Base-by-base conservation (phyloP, 2,113 vertebrate genomes). In the Acanthisitta chloris region DNA sequence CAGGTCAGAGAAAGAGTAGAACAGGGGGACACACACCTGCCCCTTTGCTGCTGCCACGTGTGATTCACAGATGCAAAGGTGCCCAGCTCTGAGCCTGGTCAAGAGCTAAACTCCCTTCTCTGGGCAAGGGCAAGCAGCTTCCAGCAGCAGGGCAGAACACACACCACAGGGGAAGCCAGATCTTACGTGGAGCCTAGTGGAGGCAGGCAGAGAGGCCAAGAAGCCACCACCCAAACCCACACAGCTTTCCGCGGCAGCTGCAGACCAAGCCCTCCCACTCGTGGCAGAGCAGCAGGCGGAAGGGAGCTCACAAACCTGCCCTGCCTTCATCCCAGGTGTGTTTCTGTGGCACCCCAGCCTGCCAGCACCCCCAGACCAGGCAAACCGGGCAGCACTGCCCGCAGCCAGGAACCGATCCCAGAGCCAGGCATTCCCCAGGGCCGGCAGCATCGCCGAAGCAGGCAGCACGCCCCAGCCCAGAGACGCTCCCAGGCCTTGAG, bases 161-260 rank as follows among this genome's bases (percentile, higher is more conserved):
- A 71, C 57, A 49, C 4, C 14, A 8, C 29, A 2, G 46, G 17
- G 18, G 16, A 67, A 52, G 45, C 21, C 92, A 52, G 54, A 29
- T 24, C 26, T 48, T 9, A 34, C 43, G 46, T 0, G 6, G 34
- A 81, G 72, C 40, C 3, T 5, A 13, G 21, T 0, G 5, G 15
- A 57, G 17, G 46, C 59, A 31, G 49, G 31, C 9, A 2, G 61
- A 26, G 34, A 91, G 76, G 81, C 61, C 12, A 13, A 61, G 69
- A 49, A 70, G 67, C 67, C 17, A 28, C n/a, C n/a, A 81, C 55
- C 70, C 73, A 76, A 28, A 36, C 26, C 59, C 66, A 57, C 49
- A 36, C 29, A 51, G 86, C 48, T 80, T 67, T 33, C 45, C 55
- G 12, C 2, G 1, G 76, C 33, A 67, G 80, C 34, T 24, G 23